Base-by-base conservation (phyloP, 2,113 vertebrate genomes). In the Nanorana parkeri region DNA sequence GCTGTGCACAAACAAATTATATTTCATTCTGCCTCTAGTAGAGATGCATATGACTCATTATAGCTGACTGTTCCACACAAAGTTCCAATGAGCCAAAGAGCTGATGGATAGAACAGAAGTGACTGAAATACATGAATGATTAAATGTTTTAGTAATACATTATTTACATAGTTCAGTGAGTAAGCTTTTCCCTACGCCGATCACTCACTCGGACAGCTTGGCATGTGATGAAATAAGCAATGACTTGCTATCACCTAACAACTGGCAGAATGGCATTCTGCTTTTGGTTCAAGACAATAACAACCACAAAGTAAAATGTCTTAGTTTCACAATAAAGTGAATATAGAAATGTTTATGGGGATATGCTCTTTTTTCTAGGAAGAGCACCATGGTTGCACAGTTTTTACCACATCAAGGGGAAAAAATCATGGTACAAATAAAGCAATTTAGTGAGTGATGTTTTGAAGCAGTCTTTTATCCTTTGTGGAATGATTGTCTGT, bases 101-200 rank as follows among this genome's bases (percentile, higher is more conserved):
- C 41, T 71, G 41, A 51, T 24, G n/a, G 47, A 36, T 10, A 32
- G 71, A 56, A 13, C 52, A 73, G 16, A 19, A 56, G 26, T 32
- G 71, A 13, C 54, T 60, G 52, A 58, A n/a, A 60, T 21, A 32
- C 55, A 74, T 74, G 13, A 73, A 73, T 60, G 13, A 32, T 60
- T 74, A 4, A 67, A 36, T 29, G 24, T 32, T 74, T 74, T 74
- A 74, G 19, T 60, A 10, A 60, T 76, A 61, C 21, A 76, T 76
- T 63, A 76, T 76, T 76, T 61, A 63, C 73, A 76, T 76, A 17
- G 72, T 75, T 61, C 16, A 6, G 41, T 23, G 19, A 36, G 28
- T 61, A 60, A 61, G 29, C 5, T 76, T n/a, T 63, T 60, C 32
- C 20, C 20, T 5, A 17, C 60, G 28, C 28, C 19, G 17, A 32